phyloP scores from a whole-genome alignment of 2,888 invertebrate genomes.

The Microctonus brassicae region DNA sequence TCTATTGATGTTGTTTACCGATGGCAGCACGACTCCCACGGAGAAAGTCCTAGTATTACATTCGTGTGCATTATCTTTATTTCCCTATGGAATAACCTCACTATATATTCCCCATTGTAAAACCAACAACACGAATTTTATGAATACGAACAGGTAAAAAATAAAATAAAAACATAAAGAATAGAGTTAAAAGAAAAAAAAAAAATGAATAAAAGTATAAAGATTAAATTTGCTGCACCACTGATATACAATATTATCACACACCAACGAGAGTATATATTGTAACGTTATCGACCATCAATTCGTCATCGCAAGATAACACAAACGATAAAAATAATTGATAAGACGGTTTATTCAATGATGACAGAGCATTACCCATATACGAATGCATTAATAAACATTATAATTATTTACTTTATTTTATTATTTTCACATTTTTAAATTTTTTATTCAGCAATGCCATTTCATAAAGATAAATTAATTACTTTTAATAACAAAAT shows the following conservation, averaged over 20 bases:
- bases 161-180: neutral
- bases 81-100: neutral
- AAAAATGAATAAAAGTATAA: no score
- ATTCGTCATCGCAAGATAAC: neutral
- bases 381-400: neutral
- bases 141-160: neutral
- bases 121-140: neutral
- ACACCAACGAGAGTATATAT: neutral
- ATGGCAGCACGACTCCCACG: slow-evolving; percentile 24
- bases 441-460: neutral
- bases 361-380: neutral
- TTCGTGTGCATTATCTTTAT: slow-evolving; percentile 1
- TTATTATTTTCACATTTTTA: neutral
- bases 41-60: slow-evolving; percentile 25
- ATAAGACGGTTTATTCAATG: neutral
- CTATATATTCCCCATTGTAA: neutral
- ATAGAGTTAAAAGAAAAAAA: neutral
- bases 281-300: slow-evolving; percentile 2
- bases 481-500: no score
- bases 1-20: slow-evolving; percentile 10
- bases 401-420: neutral
- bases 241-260: neutral
- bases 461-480: no score
- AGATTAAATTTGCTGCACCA: neutral
- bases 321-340: slow-evolving; percentile 12